Evolutionary conservation across 92 coral and sea anemone species (phyloP).

Genomic region (Palythoa grandis): DNA sequence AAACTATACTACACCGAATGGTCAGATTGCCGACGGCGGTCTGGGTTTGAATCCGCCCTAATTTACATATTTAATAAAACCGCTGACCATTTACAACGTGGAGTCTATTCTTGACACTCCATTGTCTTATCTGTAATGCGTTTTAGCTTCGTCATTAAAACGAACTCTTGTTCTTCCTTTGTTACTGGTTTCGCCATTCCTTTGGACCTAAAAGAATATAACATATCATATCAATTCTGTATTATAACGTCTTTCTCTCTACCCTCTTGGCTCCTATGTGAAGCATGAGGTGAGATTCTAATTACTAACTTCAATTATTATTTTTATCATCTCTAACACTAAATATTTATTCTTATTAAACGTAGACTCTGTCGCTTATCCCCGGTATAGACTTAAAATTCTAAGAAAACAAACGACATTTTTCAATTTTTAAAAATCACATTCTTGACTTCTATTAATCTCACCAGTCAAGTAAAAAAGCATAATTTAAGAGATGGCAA

Average conservation of each 20-base stretch:
- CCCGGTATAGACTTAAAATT: no score
- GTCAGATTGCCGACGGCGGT: not conserved
- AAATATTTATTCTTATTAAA: no score
- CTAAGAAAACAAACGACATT: no score
- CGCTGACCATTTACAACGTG: not conserved
- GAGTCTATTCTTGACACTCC: not conserved
- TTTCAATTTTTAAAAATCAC: no score
- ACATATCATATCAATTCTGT: not conserved
- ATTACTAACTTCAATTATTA: no score
- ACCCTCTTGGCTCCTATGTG: no score
- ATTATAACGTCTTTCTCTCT: no score
- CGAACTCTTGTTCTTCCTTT: conserved; percentile 84
- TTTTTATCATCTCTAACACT: no score
- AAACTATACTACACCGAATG: not conserved
- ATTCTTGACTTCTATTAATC: no score
- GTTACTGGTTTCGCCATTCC: conserved; percentile 43
- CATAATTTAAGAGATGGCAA: not conserved
- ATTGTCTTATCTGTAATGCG: conserved; percentile 29
- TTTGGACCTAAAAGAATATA: conserved; percentile 43
- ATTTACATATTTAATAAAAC: not conserved
- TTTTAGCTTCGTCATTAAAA: conserved; percentile 87
- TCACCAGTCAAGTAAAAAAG: no score
- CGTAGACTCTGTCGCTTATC: no score
- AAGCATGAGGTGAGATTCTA: no score
- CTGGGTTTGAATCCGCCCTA: not conserved